Base-by-base conservation (phyloP, 2,797 vertebrate genomes). In the Darevskia mixta region DNA sequence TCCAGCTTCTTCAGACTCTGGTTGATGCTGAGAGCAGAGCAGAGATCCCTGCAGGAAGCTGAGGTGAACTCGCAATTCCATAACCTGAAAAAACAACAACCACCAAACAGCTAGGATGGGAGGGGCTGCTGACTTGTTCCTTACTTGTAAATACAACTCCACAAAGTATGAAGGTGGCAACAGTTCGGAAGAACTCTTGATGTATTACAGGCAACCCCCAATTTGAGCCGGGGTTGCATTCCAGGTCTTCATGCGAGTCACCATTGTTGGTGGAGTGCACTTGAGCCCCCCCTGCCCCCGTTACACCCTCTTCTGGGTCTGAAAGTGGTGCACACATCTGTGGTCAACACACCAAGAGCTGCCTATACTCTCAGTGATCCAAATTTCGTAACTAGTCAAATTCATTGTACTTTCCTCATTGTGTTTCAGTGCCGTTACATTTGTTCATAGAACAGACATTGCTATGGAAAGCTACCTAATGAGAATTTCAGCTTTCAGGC, bases 1-100 rank as follows among this genome's bases (percentile, higher is more conserved):
- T 89, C 69, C 43, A 91, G 87, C 35, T 92, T 72, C 91, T 81
- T 93, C 76, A 93, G 83, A 89, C 79, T 90, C 41, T 83, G 85
- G 88, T 87, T 93, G 49, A 83, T 92, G 91, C 90, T 69, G 90
- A 93, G 92, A 85, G 89, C 79, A 79, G 81, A 91, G 43, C 88
- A 72, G 18, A 93, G 72, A 38, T 94, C 89, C 7, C 82, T 89
- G 72, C 89, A 89, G 82, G 82, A 95, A 86, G 91, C 88, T 78
- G 88, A 79, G 89, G 86, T 94, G 81, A 94, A 61, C 72, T 85
- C 32, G 35, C 90, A 93, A 8, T 32, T 27, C 29, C 29, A 69
- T 32, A 86, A 29, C 5, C 85, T 86, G 66, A 13, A 35, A 67
- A 86, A 49, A 71, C 7, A 41, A 35, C 35, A 2, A 35, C 35